A percentile compares a stretch with the other conserved stretches of the same genome.
These are phyloP conservation scores for Toxotes lorentzi DNA, from an alignment of 2,797 vertebrate species.

Conservation along the genomic window DNA sequence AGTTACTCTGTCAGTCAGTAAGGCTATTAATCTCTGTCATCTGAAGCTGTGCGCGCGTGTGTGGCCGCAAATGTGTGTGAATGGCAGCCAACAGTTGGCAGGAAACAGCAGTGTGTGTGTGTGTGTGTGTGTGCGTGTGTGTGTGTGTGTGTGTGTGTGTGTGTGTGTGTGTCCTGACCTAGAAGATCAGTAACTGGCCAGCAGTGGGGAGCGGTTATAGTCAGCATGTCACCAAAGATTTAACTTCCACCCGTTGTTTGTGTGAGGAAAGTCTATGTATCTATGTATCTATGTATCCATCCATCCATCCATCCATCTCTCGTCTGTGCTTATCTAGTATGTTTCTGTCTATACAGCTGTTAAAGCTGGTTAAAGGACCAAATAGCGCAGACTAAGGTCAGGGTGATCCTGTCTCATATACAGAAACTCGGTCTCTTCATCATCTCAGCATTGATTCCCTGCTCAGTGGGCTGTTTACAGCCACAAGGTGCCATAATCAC, in stretches of 20 bases:
- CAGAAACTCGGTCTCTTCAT: slow-evolving; percentile 32
- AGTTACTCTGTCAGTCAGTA: slow-evolving; percentile 75
- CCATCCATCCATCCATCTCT: not conserved
- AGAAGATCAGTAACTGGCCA: slow-evolving; percentile 37
- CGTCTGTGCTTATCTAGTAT: not conserved
- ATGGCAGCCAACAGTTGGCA: slow-evolving; percentile 37
- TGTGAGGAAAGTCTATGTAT: not conserved
- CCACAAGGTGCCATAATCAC: slow-evolving; percentile 21
- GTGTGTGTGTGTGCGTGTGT: too few species aligned
- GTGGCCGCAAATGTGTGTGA: slow-evolving; percentile 22
- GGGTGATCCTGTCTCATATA: slow-evolving; percentile 10
- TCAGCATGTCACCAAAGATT: slow-evolving; percentile 38
- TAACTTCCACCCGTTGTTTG: slow-evolving; percentile 28
- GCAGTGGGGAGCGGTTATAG: slow-evolving; percentile 40
- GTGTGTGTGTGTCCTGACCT: slow-evolving; percentile 34
- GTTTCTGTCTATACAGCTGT: not conserved
- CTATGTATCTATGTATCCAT: not conserved
- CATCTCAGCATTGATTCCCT: slow-evolving; percentile 29
- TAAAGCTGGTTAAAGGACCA: not conserved
- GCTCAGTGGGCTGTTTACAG: slow-evolving; percentile 29
- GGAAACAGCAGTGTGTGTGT: slow-evolving; percentile 24
- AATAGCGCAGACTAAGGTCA: slow-evolving; percentile 1
- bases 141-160: slow-evolving; percentile 14
- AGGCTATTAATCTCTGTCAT: slow-evolving; percentile 82
- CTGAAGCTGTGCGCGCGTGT: slow-evolving; percentile 56